Evolutionary conservation across 2,113 vertebrate genomes (phyloP), one percentile per base, ranked within the genome.

Genomic region (Labeo rohita): DNA sequence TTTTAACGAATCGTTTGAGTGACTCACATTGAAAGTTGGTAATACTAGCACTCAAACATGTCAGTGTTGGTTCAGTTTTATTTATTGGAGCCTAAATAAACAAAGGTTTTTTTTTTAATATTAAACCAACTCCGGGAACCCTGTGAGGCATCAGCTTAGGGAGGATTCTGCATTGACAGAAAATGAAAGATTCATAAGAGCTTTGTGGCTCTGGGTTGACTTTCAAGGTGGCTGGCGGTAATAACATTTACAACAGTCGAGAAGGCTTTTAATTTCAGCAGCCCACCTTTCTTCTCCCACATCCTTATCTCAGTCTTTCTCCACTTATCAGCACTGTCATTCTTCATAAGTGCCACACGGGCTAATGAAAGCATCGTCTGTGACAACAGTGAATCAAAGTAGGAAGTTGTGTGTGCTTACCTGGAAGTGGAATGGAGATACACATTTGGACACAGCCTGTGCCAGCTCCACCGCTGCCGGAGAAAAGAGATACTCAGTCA

Each of bases 121-220:
- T 36, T 8, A 56, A 52, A 34, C 43, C 79, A 72, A 70, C 52
- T 45, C 34, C 50, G 73, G 43, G 72, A 79, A 81, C 65, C 83
- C 16, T 34, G 56, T 39, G 80, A 59, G 52, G 88, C 86, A 86
- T 84, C 91, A 90, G 91, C 92, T 91, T 91, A 91, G 86, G 84
- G 89, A 86, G 90, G 73, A 86, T 92, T 92, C 91, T 89, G 83
- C 45, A 63, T 80, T n/a, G 61, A 82, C 76, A 91, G 88, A 92
- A 93, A 93, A 94, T 94, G 90, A 94, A 94, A 93, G 90, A 93
- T 90, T 93, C 94, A 93, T 91, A 93, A 93, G 90, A 93, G 92
- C 93, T 93, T 93, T 92, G 91, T 88, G 88, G 92, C 90, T 91
- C 93, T 91, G 89, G 85, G 39, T 15, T 56, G 15, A 36, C 54